Conservation (phyloP, 2,888 invertebrate genomes). For the Hirudinaria manillensis region DNA sequence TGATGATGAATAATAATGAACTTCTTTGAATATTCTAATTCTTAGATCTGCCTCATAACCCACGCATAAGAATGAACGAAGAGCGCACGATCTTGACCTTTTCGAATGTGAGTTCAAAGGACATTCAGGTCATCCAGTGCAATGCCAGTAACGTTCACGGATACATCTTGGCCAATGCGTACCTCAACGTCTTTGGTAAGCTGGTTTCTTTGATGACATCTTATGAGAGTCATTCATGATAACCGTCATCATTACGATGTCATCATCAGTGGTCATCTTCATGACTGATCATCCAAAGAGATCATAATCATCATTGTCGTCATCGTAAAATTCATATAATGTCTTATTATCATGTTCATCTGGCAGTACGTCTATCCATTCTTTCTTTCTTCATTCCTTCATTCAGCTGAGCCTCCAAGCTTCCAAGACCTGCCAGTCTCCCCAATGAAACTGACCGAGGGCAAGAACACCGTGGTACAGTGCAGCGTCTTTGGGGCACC, state of each 20-base stretch:
- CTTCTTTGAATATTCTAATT: background rate
- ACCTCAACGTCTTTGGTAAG: slow-evolving; percentile 37
- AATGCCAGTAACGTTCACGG: slow-evolving; percentile 38
- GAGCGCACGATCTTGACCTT: slow-evolving; percentile 2
- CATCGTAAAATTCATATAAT: background rate
- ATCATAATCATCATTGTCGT: background rate
- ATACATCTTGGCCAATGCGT: slow-evolving; percentile 37
- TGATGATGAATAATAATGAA: background rate
- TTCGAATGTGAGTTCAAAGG: background rate
- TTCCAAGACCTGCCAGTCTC: slow-evolving; percentile 71
- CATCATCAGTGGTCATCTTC: background rate
- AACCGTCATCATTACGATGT: background rate
- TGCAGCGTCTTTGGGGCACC: slow-evolving; percentile 94
- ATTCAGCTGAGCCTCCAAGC: slow-evolving; percentile 61
- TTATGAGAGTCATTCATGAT: background rate
- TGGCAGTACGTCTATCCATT: background rate
- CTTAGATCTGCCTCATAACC: background rate
- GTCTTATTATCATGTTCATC: background rate
- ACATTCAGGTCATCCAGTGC: slow-evolving; percentile 38
- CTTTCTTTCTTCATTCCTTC: background rate
- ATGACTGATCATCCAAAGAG: background rate
- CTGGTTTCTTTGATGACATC: background rate
- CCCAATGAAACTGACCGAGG: slow-evolving; percentile 46
- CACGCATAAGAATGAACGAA: background rate
- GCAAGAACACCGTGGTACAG: slow-evolving; percentile 44